Base-by-base conservation (phyloP, 1,140 invertebrate species). In the Caenorhabditis briggsae region DNA sequence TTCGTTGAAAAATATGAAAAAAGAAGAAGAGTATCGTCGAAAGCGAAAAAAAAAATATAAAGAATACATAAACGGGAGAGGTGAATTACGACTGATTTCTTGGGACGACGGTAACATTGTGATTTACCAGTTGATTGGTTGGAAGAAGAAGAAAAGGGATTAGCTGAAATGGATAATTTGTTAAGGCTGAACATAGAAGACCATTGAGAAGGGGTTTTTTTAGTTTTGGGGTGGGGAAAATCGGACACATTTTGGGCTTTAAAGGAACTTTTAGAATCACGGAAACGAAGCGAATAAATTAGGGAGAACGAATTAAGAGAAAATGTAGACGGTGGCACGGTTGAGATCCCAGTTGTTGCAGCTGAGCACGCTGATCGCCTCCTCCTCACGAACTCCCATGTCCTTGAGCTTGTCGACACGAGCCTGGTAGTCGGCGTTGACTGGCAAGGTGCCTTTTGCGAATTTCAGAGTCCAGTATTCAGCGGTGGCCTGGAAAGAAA, bases 401-500 rank as follows among this genome's bases (percentile, higher is more conserved):
- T 90, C 92, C 88, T 90, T 92, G 87, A 94, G 86, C 88, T 93
- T 93, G 85, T 88, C 61, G 85, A 94, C 90, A 89, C 93, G 93
- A 56, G 91, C 87, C 50, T 92, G 90, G 87, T 92, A 90, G 55
- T 93, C 92, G 53, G 78, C 20, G 59, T 90, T 85, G 55, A 83
- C 82, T 33, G 82, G 78, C 8, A 88, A 88, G n/a, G 86, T 74
- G 43, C 90, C 89, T 20, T 91, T 95, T 46, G 97, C 98, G 94
- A 98, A 99, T 20, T 95, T 94, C 92, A 95, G 95, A 86, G 97
- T 96, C 98, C 98, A 99, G 94, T 97, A 96, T 91, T 94, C 95
- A 56, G 97, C 97, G 82, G 97, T 98, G 91, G 95, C 94, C 87
- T 94, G 48, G 87, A 56, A 78, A 82, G 48, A 18, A 3, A 18